phyloP scores from a whole-genome alignment of 2,888 invertebrate genomes.

The Apomyelois bistriatella region DNA sequence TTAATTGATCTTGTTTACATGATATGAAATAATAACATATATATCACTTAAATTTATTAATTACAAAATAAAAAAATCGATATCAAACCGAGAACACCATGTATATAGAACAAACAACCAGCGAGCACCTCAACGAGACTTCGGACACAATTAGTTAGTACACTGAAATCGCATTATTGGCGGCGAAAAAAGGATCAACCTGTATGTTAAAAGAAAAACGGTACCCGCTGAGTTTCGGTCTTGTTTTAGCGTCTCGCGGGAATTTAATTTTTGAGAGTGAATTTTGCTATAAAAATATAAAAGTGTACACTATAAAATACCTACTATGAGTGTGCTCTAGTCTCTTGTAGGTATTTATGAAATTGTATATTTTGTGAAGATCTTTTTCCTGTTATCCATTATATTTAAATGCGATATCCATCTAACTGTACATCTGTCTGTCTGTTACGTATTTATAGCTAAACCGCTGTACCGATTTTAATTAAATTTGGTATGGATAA shows the following conservation, averaged over 20 bases:
- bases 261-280: conserved; percentile 24
- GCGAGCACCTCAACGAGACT: conserved; percentile 36
- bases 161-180: conserved; percentile 64
- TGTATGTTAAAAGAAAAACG: conserved; percentile 39
- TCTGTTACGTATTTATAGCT: too few species aligned
- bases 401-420: too few species aligned
- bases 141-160: conserved; percentile 57
- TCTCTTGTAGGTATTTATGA: neutral
- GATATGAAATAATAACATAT: too few species aligned
- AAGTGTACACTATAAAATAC: neutral
- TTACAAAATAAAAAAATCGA: neutral
- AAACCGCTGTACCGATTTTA: too few species aligned
- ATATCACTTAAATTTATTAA: neutral
- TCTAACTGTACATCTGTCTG: too few species aligned
- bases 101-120: conserved; percentile 32
- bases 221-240: conserved; percentile 15
- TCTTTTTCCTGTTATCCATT: too few species aligned
- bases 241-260: conserved; percentile 9
- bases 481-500: too few species aligned
- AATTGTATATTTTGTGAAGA: too few species aligned
- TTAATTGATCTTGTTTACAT: too few species aligned
- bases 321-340: too few species aligned
- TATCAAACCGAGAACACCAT: conserved; percentile 23
- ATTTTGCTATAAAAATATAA: conserved; percentile 15
- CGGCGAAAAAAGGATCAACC: conserved; percentile 45